Evolutionary conservation across 2,797 vertebrate genomes (phyloP).

Genomic region (Echeneis naucrates): DNA sequence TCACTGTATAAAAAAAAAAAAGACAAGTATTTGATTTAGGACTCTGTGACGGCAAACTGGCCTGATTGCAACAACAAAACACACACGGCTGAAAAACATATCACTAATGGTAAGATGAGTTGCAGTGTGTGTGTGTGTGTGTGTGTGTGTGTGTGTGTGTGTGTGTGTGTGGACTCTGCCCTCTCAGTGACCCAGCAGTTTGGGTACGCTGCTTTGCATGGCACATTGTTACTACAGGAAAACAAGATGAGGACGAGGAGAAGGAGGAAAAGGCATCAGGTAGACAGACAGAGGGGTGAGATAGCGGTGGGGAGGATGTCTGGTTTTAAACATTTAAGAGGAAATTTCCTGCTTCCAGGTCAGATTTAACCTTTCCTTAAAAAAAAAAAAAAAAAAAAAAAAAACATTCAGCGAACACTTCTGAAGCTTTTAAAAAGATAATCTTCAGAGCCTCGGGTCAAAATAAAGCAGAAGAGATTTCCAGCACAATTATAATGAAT

Average conservation of each 20-base stretch:
- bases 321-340: slow-evolving; percentile 25
- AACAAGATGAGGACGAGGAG: slow-evolving; percentile 24
- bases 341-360: slow-evolving; percentile 40
- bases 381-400: no score
- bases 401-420: not conserved
- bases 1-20: not conserved
- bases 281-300: not conserved
- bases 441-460: not conserved
- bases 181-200: slow-evolving; percentile 39
- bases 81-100: slow-evolving; percentile 3
- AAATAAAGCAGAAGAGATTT: not conserved
- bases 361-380: not conserved
- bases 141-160: no score
- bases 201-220: slow-evolving; percentile 55
- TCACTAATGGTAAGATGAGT: slow-evolving; percentile 31
- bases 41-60: not conserved
- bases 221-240: slow-evolving; percentile 40
- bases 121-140: no score
- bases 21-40: not conserved
- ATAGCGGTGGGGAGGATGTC: slow-evolving; percentile 5
- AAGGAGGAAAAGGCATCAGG: slow-evolving; percentile 10
- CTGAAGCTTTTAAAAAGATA: slow-evolving; percentile 1
- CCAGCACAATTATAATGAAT: not conserved
- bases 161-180: slow-evolving; percentile 28
- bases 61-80: not conserved